Evolutionary conservation across 2,797 vertebrate species (phyloP).

Genomic region (Graptemys geographica): DNA sequence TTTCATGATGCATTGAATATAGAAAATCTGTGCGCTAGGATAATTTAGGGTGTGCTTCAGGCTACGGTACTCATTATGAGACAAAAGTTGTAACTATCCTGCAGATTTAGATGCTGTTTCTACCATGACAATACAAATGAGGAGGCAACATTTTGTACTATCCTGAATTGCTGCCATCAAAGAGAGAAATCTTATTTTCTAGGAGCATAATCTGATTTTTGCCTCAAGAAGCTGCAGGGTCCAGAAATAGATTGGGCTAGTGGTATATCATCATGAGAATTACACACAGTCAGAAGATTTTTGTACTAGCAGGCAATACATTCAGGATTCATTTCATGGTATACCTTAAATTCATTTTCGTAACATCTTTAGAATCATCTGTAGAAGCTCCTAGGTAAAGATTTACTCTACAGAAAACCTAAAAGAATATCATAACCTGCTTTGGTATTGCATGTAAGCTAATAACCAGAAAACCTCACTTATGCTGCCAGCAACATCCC

Average conservation of each 20-base stretch:
- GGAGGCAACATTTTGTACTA: not conserved
- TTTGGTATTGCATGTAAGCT: constrained; percentile 39
- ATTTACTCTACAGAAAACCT: constrained; percentile 39
- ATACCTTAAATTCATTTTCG: constrained; percentile 44
- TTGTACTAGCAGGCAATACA: constrained; percentile 23
- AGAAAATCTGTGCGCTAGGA: not conserved
- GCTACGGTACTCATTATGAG: not conserved
- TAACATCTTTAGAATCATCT: constrained; percentile 6
- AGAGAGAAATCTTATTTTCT: constrained; percentile 53
- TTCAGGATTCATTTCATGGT: constrained; percentile 29
- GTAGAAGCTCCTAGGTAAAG: constrained; percentile 30
- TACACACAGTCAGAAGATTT: constrained; percentile 40
- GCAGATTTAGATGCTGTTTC: not conserved
- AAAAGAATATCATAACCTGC: constrained; percentile 10
- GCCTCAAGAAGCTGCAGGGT: constrained; percentile 9
- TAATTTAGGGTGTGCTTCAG: not conserved
- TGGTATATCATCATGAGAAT: constrained; percentile 17
- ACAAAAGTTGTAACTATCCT: not conserved
- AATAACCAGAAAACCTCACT: constrained; percentile 39
- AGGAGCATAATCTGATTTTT: constrained; percentile 18
- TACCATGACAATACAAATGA: not conserved
- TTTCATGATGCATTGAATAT: not conserved
- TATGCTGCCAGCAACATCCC: constrained; percentile 27
- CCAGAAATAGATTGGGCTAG: not conserved
- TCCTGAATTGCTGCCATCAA: not conserved